Evolutionary conservation across 2,888 invertebrate species (phyloP), one percentile per base, ranked within the genome.

Genomic region (Agapetus fuscipes): DNA sequence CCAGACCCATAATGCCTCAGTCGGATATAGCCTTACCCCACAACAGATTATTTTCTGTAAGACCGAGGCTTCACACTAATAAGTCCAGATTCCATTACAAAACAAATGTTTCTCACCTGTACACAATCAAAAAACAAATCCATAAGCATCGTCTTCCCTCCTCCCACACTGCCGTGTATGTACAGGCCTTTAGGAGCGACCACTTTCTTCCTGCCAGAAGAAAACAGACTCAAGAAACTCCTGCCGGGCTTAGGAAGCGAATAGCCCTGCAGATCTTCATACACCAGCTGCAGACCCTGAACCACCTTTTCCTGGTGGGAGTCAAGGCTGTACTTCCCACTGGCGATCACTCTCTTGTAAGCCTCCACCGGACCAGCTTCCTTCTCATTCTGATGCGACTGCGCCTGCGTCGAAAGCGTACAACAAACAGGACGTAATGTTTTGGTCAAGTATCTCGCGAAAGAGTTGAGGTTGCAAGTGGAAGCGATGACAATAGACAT

Each of bases 61-160:
- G 16, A 24, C 25, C 10, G n/a, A n/a, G n/a, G n/a, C n/a, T n/a
- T n/a, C n/a, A n/a, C n/a, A n/a, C n/a, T n/a, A n/a, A n/a, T n/a
- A n/a, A n/a, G n/a, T n/a, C n/a, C n/a, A n/a, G n/a, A n/a, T n/a
- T n/a, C n/a, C n/a, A 10, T 7, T 24, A 24, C 9, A 24, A 24
- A 24, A 7, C n/a, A 41, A 31, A 12, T 6, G 14, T 30, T 24
- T 9, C 5, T 51, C 48, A 54, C 53, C 41, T 68, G 67, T 16
- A 64, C 53, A 49, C 62, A 63, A 52, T 90, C 80, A 68, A 84
- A 91, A 66, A 98, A 97, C 54, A 98, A 66, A 66, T 98, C 97
- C 98, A 98, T 98, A 41, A 98, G 66, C 83, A 97, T 97, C 4
- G 98, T 98, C 72, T 98, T 98, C 30, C 98, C 98, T 51, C 91